Percentiles rank a stretch among this genome's conserved stretches.
Conservation (phyloP, 2,797 vertebrate species). For the Moxostoma hubbsi region DNA sequence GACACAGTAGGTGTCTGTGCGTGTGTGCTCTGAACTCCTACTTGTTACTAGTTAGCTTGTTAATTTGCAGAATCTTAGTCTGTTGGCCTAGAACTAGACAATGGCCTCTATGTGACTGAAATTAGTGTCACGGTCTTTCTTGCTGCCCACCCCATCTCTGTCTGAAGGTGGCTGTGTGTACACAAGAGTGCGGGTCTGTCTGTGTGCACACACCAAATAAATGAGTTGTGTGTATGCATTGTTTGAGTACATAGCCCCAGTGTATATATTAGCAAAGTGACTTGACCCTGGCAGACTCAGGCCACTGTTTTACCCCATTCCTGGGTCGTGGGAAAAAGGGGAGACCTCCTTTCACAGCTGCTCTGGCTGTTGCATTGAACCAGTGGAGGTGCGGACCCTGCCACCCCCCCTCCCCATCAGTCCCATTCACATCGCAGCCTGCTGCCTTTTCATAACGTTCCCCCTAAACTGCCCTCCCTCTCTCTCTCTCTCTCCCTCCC, state of each 20-base stretch:
- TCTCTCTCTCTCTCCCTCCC: not conserved
- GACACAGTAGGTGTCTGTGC: constrained; percentile 33
- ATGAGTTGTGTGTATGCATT: constrained; percentile 83
- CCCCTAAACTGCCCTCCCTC: constrained; percentile 45
- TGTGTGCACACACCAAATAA: constrained; percentile 85
- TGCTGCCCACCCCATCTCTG: constrained; percentile 53
- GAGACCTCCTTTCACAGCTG: constrained; percentile 93
- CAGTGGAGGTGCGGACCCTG: constrained; percentile 75
- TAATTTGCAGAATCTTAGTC: constrained; percentile 67
- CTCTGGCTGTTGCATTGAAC: constrained; percentile 86
- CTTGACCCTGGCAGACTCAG: constrained; percentile 86
- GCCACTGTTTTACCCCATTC: constrained; percentile 78
- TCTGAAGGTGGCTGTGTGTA: constrained; percentile 70
- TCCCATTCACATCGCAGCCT: constrained; percentile 76
- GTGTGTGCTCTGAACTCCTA: constrained; percentile 47
- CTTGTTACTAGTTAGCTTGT: constrained; percentile 55
- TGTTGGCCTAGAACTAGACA: constrained; percentile 66
- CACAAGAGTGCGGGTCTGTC: constrained; percentile 70
- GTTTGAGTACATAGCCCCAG: constrained; percentile 81
- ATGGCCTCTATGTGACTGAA: constrained; percentile 72
- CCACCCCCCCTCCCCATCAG: constrained; percentile 58
- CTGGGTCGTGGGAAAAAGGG: constrained; percentile 94
- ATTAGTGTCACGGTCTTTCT: constrained; percentile 74
- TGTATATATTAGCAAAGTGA: constrained; percentile 87
- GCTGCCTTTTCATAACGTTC: constrained; percentile 79